Evolutionary conservation across 2,113 vertebrate species (phyloP).

Genomic region (Desmodus rotundus): DNA sequence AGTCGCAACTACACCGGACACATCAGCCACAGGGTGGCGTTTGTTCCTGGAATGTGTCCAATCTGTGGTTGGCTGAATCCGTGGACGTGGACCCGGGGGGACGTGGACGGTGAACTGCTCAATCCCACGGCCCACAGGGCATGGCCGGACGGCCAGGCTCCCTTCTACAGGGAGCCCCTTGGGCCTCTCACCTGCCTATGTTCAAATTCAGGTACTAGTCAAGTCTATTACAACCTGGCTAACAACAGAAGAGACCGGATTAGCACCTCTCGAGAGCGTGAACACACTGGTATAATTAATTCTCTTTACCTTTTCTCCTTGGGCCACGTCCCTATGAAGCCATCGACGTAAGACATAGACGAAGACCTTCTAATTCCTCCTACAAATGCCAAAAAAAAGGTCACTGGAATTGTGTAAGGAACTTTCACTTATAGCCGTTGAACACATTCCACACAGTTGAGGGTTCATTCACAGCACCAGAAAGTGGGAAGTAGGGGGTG

Average conservation of each 20-base stretch:
- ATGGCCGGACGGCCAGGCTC: accelerated
- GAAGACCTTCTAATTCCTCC: conserved; percentile 94
- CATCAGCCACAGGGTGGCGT: accelerated
- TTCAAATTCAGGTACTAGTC: neutral
- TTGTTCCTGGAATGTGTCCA: neutral
- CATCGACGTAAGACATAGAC: conserved; percentile 98
- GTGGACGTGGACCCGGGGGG: accelerated
- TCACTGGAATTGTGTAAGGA: neutral
- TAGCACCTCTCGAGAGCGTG: neutral
- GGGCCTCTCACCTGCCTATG: neutral
- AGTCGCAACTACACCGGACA: neutral
- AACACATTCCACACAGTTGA: neutral
- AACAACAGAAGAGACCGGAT: neutral
- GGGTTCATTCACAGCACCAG: neutral
- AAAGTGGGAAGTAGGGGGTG: neutral
- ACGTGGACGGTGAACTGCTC: neutral
- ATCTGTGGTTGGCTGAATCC: neutral
- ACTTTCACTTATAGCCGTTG: neutral
- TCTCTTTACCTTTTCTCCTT: conserved; percentile 93
- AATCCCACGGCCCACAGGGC: neutral
- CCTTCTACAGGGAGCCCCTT: neutral
- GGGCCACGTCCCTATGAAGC: conserved; percentile 96
- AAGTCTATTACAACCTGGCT: neutral
- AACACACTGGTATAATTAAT: neutral
- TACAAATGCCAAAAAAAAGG: conserved; percentile 69